phyloP scores from a whole-genome alignment of 1,140 invertebrate genomes.

The Leptonema lineaticorne region DNA sequence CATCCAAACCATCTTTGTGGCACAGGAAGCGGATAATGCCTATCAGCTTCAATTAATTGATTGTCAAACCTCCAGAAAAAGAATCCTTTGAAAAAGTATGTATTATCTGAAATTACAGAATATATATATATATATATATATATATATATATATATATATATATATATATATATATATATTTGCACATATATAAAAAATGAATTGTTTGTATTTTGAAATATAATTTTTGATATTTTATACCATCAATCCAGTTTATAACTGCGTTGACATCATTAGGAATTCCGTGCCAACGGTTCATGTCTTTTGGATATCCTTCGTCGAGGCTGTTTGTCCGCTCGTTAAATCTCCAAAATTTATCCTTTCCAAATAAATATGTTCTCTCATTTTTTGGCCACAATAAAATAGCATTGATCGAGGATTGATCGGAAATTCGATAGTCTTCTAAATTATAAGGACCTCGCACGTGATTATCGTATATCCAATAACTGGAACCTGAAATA shows the following conservation, averaged over 20 bases:
- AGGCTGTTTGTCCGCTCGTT: slow-evolving; percentile 60
- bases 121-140: slow-evolving; percentile 50
- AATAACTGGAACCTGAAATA: slow-evolving; percentile 63
- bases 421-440: slow-evolving; percentile 63
- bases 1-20: slow-evolving; percentile 64
- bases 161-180: neutral
- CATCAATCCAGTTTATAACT: slow-evolving; percentile 64
- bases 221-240: slow-evolving; percentile 46
- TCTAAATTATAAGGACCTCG: slow-evolving; percentile 59
- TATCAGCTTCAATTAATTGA: slow-evolving; percentile 50
- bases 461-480: slow-evolving; percentile 66
- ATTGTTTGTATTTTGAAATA: neutral
- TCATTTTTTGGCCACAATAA: slow-evolving; percentile 64
- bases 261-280: slow-evolving; percentile 65
- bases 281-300: slow-evolving; percentile 67
- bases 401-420: slow-evolving; percentile 68
- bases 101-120: slow-evolving; percentile 50
- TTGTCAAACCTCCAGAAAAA: slow-evolving; percentile 68
- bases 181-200: neutral
- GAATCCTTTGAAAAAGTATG: slow-evolving; percentile 66
- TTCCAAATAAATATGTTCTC: slow-evolving; percentile 61
- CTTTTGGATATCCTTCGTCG: slow-evolving; percentile 67
- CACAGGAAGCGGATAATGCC: slow-evolving; percentile 56
- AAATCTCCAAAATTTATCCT: slow-evolving; percentile 68
- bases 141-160: slow-evolving; percentile 35